phyloP scores from a whole-genome alignment of 1,140 invertebrate species.

The Aphelinus certus region DNA sequence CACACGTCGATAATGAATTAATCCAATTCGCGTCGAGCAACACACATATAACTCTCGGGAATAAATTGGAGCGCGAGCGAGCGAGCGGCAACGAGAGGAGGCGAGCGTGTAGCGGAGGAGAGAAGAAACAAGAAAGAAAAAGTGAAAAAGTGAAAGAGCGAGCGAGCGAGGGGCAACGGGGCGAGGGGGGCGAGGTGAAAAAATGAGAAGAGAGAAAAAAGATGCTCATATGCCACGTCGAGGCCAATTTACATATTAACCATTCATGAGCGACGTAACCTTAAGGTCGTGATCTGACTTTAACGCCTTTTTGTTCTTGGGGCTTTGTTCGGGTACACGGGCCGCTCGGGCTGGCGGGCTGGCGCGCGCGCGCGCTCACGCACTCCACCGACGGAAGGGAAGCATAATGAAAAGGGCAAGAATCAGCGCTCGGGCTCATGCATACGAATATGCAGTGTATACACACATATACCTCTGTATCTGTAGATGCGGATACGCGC shows the following conservation, averaged over 20 bases:
- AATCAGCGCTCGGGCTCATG: constrained; percentile 1
- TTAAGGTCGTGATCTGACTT: constrained; percentile 57
- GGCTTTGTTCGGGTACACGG: constrained; percentile 41
- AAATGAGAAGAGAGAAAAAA: not conserved
- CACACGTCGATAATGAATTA: no score
- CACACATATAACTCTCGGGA: no score
- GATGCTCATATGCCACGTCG: constrained; percentile 16
- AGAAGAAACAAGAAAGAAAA: not conserved
- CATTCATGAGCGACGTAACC: constrained; percentile 46
- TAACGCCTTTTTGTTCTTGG: constrained; percentile 61
- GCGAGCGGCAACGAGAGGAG: no score
- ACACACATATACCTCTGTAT: no score
- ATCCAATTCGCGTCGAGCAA: no score
- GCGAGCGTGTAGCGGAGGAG: not conserved
- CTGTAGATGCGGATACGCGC: no score
- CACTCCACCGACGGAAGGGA: not conserved
- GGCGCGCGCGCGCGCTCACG: no score
- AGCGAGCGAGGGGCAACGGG: no score
- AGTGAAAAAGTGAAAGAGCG: not conserved
- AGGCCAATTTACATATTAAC: constrained; percentile 58
- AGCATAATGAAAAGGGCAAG: constrained; percentile 35
- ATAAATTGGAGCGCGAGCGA: no score
- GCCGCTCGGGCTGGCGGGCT: not conserved
- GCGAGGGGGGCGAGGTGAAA: no score
- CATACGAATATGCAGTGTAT: no score